These are phyloP conservation scores for Osmoderma eremita DNA, from an alignment of 2,888 invertebrate genomes.

Conservation along the genomic window DNA sequence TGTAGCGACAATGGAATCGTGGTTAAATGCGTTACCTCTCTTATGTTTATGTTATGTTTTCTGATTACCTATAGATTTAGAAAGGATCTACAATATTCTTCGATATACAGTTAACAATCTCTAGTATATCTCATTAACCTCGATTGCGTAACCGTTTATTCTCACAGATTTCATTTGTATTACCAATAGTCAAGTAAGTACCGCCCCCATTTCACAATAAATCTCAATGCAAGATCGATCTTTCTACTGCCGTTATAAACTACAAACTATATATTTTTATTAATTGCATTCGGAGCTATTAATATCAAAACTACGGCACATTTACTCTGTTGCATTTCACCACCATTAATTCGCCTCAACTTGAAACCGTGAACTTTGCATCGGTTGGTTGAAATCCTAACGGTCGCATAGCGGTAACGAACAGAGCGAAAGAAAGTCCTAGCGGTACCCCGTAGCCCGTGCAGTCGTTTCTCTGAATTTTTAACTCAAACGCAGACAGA, in stretches of 20 bases:
- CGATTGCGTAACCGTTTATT: too few species aligned
- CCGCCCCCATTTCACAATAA: too few species aligned
- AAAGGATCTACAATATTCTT: too few species aligned
- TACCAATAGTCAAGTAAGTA: too few species aligned
- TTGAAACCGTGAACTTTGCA: slow-evolving; percentile 2
- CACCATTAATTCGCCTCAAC: background rate
- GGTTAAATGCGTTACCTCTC: too few species aligned
- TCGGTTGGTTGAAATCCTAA: slow-evolving; percentile 24
- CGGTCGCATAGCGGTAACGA: slow-evolving; percentile 20
- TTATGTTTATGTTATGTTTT: too few species aligned
- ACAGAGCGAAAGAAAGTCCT: slow-evolving; percentile 1
- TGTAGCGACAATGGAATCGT: too few species aligned
- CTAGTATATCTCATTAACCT: too few species aligned
- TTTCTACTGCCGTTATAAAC: background rate
- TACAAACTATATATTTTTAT: background rate
- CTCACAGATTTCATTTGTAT: too few species aligned
- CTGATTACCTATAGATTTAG: too few species aligned
- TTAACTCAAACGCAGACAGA: slow-evolving; percentile 15
- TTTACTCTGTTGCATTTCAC: background rate
- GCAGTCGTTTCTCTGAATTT: background rate
- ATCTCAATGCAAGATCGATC: background rate
- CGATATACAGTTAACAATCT: too few species aligned
- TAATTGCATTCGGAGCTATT: background rate
- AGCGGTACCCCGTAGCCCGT: slow-evolving; percentile 18
- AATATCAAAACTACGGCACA: background rate